phyloP scores from a whole-genome alignment of 92 coral and sea anemone genomes.

The Plumapathes pennacea region DNA sequence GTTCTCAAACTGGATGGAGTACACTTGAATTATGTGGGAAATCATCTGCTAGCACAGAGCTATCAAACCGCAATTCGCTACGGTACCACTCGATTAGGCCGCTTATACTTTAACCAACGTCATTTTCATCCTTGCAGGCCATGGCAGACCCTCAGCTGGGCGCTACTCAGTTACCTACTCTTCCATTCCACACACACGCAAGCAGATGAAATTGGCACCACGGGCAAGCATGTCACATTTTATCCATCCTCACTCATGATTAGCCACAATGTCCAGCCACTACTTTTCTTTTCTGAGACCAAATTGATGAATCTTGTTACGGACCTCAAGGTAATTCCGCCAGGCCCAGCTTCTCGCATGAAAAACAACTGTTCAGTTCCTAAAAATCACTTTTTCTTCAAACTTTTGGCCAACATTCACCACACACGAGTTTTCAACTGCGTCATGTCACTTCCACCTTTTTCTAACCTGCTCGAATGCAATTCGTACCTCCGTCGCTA shows the following conservation, averaged over 20 bases:
- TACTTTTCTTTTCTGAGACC: conserved; percentile 22
- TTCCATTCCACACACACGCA: no score
- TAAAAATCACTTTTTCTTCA: conserved; percentile 3
- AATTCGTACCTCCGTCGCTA: conserved; percentile 17
- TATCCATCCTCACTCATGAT: conserved; percentile 25
- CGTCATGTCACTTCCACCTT: conserved; percentile 3
- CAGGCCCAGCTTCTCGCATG: not conserved
- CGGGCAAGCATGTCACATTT: conserved; percentile 12
- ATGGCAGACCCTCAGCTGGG: not conserved
- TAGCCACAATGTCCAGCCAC: conserved; percentile 13
- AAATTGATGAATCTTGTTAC: conserved; percentile 7
- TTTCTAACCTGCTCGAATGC: conserved; percentile 12
- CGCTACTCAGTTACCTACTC: no score
- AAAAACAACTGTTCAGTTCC: not conserved
- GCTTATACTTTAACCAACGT: not conserved
- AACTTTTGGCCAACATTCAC: not conserved
- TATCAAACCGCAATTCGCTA: conserved; percentile 1
- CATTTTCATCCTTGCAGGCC: not conserved
- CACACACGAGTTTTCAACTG: conserved; percentile 3
- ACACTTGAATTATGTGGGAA: conserved; percentile 7
- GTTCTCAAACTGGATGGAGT: no score
- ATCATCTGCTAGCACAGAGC: not conserved
- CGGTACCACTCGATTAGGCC: not conserved
- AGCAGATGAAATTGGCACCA: conserved; percentile 9
- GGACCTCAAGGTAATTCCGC: not conserved